Evolutionary conservation across 1,140 invertebrate species (phyloP), one percentile per base, ranked within the genome.

Genomic region (Halesus radiatus): DNA sequence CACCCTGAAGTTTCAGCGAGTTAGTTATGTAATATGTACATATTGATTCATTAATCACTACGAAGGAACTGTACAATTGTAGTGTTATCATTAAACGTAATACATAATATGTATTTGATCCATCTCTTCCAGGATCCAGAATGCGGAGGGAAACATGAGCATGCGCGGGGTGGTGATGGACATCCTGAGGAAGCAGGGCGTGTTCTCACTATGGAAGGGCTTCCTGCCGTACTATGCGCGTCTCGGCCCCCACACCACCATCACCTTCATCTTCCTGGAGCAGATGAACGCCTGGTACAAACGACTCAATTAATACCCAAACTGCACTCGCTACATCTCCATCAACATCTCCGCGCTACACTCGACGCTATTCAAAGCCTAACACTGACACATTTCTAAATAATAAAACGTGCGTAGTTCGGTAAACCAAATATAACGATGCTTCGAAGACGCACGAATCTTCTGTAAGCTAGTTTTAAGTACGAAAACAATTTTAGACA

Each of bases 261-360:
- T 99, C 3, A 99, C 98, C 0, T 99, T 99, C 87, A 98, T 99
- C 80, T 96, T 99, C 90, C 89, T 99, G 62, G 99, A 99, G 88
- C 98, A 99, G 90, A 92, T 99, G 91, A 99, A 97, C 80, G 84
- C 89, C 1, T 86, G 89, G 1, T 95, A 94, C 86, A 90, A 90
- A 84, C 72, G 80, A 37, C 16, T 68, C 64, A 18, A 16, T 45
- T 45, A 45, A 45, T 45, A 45, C 26, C 5, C 5, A 2, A 5
- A 29, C 26, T 29, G 26, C 8, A 45, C 37, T 45, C 37, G 37
- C 37, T 45, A 45, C 7, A 8, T 45, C 8, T 45, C 10, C 37
- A 45, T 13, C 37, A 45, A 45, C 37, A 45, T 45, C 37, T 8
- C 37, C 37, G 37, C 37, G 10, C 37, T 45, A 45, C 37, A 45